Evolutionary conservation across 1,140 invertebrate genomes (phyloP).

Genomic region (Brachystomella parvula): DNA sequence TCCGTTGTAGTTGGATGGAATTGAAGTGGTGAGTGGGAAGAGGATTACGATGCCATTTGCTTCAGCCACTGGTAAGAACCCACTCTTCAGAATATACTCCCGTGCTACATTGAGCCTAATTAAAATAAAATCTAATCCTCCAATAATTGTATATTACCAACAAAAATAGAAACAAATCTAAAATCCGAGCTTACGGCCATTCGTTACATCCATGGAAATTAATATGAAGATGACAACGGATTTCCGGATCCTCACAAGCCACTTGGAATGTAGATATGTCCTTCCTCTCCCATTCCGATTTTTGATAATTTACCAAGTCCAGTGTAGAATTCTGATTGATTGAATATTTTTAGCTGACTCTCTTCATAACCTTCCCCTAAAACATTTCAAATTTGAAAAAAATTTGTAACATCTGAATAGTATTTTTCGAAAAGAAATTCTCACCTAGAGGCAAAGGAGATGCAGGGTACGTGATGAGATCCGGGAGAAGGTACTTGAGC

Average conservation of each 20-base stretch:
- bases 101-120: background rate
- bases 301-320: background rate
- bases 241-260: background rate
- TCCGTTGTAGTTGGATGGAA: background rate
- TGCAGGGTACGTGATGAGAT: background rate
- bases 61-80: constrained; percentile 15
- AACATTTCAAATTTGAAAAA: background rate
- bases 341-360: background rate
- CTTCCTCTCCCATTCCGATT: constrained; percentile 17
- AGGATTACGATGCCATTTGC: constrained; percentile 4
- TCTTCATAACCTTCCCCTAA: background rate
- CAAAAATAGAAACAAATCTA: constrained; percentile 1
- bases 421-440: background rate
- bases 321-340: constrained; percentile 27
- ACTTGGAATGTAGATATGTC: constrained; percentile 22
- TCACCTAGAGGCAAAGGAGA: background rate
- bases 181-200: too few relatives aligned
- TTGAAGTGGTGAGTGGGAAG: constrained; percentile 3
- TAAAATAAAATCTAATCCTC: too few relatives aligned
- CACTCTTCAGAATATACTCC: background rate
- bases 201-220: constrained; percentile 28
- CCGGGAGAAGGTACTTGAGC: background rate
- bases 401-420: background rate
- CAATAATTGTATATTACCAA: background rate
- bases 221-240: constrained; percentile 18